Conservation (phyloP, 2,113 vertebrate species). For the Macrotis lagotis region DNA sequence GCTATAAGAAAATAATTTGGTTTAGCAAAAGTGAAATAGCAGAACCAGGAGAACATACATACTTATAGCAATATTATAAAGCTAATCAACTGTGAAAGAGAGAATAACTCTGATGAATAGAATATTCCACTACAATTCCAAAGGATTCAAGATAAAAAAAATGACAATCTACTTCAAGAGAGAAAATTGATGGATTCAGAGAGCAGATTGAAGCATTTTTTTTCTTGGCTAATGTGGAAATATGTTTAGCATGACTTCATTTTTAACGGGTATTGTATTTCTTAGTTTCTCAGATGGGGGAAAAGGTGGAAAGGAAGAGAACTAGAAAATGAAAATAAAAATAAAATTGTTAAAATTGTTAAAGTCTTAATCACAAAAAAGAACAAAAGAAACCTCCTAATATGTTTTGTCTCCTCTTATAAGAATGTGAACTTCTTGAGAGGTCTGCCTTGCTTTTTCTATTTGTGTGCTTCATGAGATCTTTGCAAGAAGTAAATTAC, state of each 20-base stretch:
- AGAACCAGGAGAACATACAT: not conserved
- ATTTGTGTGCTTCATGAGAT: not conserved
- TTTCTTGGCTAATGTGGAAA: not conserved
- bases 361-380: not conserved
- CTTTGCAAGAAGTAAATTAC: not conserved
- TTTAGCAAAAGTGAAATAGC: not conserved
- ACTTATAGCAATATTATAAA: not conserved
- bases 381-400: not conserved
- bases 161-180: too few relatives aligned
- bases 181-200: not conserved
- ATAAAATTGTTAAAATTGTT: not conserved
- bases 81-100: not conserved
- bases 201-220: not conserved
- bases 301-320: not conserved
- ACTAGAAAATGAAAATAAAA: not conserved
- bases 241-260: not conserved
- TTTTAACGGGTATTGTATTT: not conserved
- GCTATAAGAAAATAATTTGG: not conserved
- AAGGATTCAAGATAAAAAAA: not conserved
- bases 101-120: not conserved
- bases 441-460: not conserved
- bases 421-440: not conserved
- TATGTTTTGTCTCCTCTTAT: not conserved
- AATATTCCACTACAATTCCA: not conserved
- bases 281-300: not conserved